These are phyloP conservation scores for Congeria kusceri DNA, from an alignment of 2,888 invertebrate species.

Conservation along the genomic window DNA sequence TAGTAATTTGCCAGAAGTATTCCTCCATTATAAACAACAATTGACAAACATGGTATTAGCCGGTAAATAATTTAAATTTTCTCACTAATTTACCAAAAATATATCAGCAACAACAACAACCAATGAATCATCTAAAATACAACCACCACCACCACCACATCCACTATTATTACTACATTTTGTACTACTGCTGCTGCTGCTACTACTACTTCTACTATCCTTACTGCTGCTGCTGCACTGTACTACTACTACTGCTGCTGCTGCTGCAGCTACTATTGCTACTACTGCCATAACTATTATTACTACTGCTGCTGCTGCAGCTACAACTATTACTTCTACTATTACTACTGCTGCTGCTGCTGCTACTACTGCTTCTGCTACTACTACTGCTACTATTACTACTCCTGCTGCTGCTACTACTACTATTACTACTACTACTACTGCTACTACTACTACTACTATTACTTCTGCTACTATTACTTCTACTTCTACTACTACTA, in stretches of 20 bases:
- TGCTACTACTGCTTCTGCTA: slow-evolving; percentile 1
- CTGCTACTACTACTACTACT: slow-evolving; percentile 41
- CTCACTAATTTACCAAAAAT: too few species aligned
- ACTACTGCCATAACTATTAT: not conserved
- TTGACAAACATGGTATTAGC: too few species aligned
- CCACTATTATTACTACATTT: not conserved
- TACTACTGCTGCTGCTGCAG: not conserved
- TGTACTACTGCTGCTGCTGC: not conserved
- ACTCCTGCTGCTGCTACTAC: not conserved
- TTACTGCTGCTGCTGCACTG: not conserved
- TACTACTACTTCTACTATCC: not conserved
- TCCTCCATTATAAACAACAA: too few species aligned
- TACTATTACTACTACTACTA: slow-evolving; percentile 6
- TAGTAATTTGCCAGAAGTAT: too few species aligned
- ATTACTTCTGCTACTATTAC: slow-evolving; percentile 41
- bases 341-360: not conserved
- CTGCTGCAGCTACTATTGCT: not conserved
- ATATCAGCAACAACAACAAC: too few species aligned
- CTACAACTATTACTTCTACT: not conserved
- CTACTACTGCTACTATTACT: slow-evolving; percentile 2
- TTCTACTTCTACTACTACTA: slow-evolving; percentile 41
- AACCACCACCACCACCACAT: not conserved
- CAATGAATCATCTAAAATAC: too few species aligned
- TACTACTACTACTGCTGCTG: not conserved
- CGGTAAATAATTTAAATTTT: too few species aligned